Percentiles rank a stretch among this genome's conserved stretches.
phyloP scores from a whole-genome alignment of 2,797 vertebrate genomes.

The Liparis tanakae region DNA sequence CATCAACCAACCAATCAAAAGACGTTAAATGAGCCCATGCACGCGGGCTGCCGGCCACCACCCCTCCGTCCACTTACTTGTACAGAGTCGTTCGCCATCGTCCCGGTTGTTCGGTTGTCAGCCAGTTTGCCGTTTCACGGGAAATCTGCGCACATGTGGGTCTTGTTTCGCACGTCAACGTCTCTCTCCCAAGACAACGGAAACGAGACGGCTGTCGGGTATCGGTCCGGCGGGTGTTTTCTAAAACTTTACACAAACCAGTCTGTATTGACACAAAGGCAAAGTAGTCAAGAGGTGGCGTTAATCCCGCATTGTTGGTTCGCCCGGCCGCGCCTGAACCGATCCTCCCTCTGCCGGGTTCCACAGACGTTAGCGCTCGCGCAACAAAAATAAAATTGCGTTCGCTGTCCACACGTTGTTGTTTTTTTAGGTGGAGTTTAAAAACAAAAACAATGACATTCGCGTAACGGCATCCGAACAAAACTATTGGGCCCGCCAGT shows the following conservation, averaged over 20 bases:
- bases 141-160: slow-evolving; percentile 52
- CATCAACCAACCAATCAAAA: neutral
- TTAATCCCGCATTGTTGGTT: slow-evolving; percentile 75
- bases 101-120: slow-evolving; percentile 39
- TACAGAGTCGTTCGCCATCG: slow-evolving; percentile 85
- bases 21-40: neutral
- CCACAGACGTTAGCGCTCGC: slow-evolving; percentile 23
- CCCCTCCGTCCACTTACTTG: slow-evolving; percentile 79
- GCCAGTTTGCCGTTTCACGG: slow-evolving; percentile 42
- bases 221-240: neutral
- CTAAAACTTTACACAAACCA: slow-evolving; percentile 53
- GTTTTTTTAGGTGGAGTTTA: neutral
- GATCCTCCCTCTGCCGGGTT: slow-evolving; percentile 50
- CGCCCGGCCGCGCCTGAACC: slow-evolving; percentile 67
- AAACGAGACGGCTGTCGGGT: neutral
- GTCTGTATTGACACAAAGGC: slow-evolving; percentile 65
- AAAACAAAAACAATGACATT: neutral
- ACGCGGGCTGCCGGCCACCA: slow-evolving; percentile 10
- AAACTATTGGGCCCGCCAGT: slow-evolving; percentile 15
- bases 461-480: neutral
- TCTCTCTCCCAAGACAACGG: slow-evolving; percentile 17
- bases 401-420: slow-evolving; percentile 4
- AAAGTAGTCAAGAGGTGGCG: slow-evolving; percentile 59
- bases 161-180: slow-evolving; percentile 18
- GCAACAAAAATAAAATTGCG: slow-evolving; percentile 19